These are phyloP conservation scores for Trichogramma evanescens DNA, from an alignment of 2,888 invertebrate genomes.

Conservation along the genomic window DNA sequence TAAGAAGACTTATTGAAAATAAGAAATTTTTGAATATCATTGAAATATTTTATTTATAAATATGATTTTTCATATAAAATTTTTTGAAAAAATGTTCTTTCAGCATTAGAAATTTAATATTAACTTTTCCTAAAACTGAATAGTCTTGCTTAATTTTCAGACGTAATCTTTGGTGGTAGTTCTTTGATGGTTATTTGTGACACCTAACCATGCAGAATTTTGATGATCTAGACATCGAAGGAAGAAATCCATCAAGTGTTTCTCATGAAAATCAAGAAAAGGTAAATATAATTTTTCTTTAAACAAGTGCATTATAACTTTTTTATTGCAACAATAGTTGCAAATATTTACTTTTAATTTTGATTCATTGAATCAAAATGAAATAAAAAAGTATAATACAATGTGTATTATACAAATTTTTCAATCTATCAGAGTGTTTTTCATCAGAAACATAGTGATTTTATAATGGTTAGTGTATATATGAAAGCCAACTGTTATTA, in stretches of 20 bases:
- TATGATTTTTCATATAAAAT: too few relatives aligned
- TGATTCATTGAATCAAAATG: constrained; percentile 23
- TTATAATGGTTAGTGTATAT: too few relatives aligned
- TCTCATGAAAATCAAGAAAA: constrained; percentile 44
- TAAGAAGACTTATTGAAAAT: too few relatives aligned
- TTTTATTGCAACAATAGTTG: constrained; percentile 3
- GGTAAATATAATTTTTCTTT: constrained; percentile 33
- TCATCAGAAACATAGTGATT: too few relatives aligned
- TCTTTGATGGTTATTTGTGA: constrained; percentile 10
- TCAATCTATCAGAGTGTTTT: too few relatives aligned
- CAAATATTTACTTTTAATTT: constrained; percentile 16
- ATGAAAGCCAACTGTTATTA: too few relatives aligned
- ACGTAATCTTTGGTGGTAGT: constrained; percentile 22
- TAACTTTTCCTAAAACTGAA: constrained; percentile 6
- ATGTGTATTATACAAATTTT: too few relatives aligned
- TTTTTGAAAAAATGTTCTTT: background rate
- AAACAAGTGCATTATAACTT: background rate
- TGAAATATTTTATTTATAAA: too few relatives aligned
- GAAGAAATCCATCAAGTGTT: constrained; percentile 43
- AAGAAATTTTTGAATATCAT: too few relatives aligned
- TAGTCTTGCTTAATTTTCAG: constrained; percentile 29
- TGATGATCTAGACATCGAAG: constrained; percentile 46
- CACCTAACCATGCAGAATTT: constrained; percentile 42
- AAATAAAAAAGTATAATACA: constrained; percentile 8
- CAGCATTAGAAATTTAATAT: background rate